Conservation (phyloP, 2,888 invertebrate species). For the Scaptomyza tumidula region DNA sequence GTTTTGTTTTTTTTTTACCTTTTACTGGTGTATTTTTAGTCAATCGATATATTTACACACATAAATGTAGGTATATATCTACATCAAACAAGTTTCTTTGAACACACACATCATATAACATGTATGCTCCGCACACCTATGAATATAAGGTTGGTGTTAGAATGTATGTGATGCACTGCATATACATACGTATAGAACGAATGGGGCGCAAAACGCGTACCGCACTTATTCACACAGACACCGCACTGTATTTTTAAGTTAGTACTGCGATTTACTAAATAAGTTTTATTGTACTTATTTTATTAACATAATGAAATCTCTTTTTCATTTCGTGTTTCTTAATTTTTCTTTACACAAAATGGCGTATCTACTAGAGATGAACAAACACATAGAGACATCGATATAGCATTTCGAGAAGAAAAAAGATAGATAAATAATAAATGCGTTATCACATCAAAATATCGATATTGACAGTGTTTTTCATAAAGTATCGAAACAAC, state of each 20-base stretch:
- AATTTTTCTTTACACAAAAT: conserved; percentile 68
- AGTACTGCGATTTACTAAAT: not conserved
- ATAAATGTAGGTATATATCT: conserved; percentile 18
- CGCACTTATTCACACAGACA: conserved; percentile 13
- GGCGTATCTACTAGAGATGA: conserved; percentile 53
- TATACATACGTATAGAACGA: not conserved
- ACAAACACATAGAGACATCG: not conserved
- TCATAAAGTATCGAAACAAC: not conserved
- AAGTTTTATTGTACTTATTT: not conserved
- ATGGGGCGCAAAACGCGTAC: conserved; percentile 2
- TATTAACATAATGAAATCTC: conserved; percentile 16
- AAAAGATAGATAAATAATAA: too few relatives aligned
- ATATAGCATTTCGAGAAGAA: conserved; percentile 1
- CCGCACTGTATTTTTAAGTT: not conserved
- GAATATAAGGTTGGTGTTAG: conserved; percentile 16
- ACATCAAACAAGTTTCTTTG: conserved; percentile 52
- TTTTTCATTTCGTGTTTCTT: conserved; percentile 39
- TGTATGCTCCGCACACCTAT: conserved; percentile 17
- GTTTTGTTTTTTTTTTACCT: not conserved
- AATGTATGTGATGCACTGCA: conserved; percentile 15
- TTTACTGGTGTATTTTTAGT: conserved; percentile 10
- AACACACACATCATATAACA: conserved; percentile 25
- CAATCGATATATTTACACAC: conserved; percentile 11
- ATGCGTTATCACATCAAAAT: not conserved
- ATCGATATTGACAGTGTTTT: not conserved